phyloP scores from a whole-genome alignment of 64 coral and sea anemone species.

The Pocillopora damicornis region DNA sequence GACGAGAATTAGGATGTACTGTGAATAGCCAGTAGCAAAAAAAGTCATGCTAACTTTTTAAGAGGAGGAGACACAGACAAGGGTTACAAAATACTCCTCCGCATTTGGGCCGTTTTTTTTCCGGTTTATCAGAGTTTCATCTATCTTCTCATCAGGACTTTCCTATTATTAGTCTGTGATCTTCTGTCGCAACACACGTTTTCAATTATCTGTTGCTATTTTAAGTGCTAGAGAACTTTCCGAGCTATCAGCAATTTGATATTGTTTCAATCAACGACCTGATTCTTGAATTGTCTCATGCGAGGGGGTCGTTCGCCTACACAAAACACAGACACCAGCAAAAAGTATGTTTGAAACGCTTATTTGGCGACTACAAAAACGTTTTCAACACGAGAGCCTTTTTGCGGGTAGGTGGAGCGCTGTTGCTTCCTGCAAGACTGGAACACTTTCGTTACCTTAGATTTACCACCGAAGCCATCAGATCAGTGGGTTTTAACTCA shows the following conservation, averaged over 20 bases:
- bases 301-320: not conserved
- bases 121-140: not conserved
- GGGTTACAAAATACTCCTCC: not conserved
- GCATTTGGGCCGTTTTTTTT: not conserved
- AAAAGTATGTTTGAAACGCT: not conserved
- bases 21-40: too few relatives aligned
- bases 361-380: not conserved
- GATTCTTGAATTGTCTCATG: not conserved
- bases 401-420: not conserved
- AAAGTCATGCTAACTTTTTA: too few relatives aligned
- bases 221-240: not conserved
- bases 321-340: not conserved
- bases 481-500: too few relatives aligned
- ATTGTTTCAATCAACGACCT: conserved; percentile 34
- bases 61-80: too few relatives aligned
- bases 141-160: not conserved
- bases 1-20: too few relatives aligned
- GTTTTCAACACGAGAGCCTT: not conserved
- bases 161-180: conserved; percentile 37
- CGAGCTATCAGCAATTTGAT: conserved; percentile 42
- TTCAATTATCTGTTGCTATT: conserved; percentile 25
- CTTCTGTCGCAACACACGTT: not conserved
- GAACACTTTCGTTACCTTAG: too few relatives aligned
- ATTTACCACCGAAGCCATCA: too few relatives aligned
- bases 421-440: not conserved